Conservation (phyloP, 2,888 invertebrate genomes). For the Rhagonycha lutea region DNA sequence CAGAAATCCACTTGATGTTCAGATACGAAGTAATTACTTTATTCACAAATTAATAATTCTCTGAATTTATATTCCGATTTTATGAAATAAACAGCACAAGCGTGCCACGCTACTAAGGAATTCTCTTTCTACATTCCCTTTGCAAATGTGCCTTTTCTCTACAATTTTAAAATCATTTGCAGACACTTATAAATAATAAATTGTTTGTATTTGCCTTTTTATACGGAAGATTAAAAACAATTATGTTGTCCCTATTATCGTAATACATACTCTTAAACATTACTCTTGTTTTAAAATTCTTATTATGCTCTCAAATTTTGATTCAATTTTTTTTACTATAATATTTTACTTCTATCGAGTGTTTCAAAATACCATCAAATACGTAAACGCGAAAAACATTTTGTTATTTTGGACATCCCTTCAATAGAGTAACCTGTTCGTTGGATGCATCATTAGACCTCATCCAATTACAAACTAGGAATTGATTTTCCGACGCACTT, state of each 20-base stretch:
- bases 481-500: no score
- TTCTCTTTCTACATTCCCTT: constrained; percentile 42
- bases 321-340: background rate
- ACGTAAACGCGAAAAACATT: no score
- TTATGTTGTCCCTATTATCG: constrained; percentile 3
- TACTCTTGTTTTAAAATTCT: background rate
- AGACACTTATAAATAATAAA: constrained; percentile 29
- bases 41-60: constrained; percentile 48
- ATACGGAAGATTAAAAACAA: constrained; percentile 22
- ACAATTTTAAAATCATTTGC: constrained; percentile 23
- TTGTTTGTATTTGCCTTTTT: constrained; percentile 28
- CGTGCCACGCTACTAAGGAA: constrained; percentile 46
- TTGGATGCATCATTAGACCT: no score
- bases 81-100: constrained; percentile 47
- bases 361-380: background rate
- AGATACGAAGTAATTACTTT: constrained; percentile 45
- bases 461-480: no score
- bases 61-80: constrained; percentile 46
- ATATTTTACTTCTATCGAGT: background rate
- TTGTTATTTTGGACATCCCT: no score
- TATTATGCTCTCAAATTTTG: background rate
- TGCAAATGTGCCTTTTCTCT: constrained; percentile 15
- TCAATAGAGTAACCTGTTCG: no score
- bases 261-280: background rate
- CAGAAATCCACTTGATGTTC: constrained; percentile 40